Percentiles rank a stretch among this genome's conserved stretches.
phyloP scores from a whole-genome alignment of 2,888 invertebrate genomes.

The Callosobruchus maculatus region DNA sequence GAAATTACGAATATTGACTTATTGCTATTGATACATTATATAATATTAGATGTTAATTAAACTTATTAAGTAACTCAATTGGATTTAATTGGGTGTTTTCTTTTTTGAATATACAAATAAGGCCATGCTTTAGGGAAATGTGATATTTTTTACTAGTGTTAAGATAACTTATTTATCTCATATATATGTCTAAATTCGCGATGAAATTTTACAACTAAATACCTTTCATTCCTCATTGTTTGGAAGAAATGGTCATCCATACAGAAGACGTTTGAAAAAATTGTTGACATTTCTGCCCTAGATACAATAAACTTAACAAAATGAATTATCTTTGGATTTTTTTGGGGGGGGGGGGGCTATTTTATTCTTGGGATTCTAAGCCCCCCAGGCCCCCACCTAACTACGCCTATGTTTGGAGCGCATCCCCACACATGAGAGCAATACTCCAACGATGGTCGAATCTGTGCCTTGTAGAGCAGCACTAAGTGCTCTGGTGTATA shows the following conservation, averaged over 20 bases:
- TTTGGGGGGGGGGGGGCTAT: too few relatives aligned
- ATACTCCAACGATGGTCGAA: too few relatives aligned
- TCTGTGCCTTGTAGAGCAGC: too few relatives aligned
- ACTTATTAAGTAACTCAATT: background rate
- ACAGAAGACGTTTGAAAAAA: too few relatives aligned
- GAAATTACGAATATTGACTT: background rate
- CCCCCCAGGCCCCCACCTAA: too few relatives aligned
- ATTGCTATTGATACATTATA: background rate
- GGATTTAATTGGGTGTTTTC: background rate
- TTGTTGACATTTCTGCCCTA: too few relatives aligned
- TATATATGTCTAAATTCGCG: background rate
- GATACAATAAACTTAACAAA: too few relatives aligned
- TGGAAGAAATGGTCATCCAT: background rate
- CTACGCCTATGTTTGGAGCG: too few relatives aligned
- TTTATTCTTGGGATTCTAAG: too few relatives aligned
- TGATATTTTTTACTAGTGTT: background rate
- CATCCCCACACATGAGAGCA: too few relatives aligned
- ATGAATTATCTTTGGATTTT: too few relatives aligned
- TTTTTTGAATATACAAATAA: background rate
- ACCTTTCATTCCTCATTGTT: background rate
- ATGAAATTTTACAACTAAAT: background rate
- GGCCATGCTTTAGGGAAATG: background rate
- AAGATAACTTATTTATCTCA: background rate
- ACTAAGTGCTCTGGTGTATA: too few relatives aligned
- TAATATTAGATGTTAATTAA: background rate